Evolutionary conservation across 2,888 invertebrate genomes (phyloP), one percentile per base, ranked within the genome.

Genomic region (Coelopa pilipes): DNA sequence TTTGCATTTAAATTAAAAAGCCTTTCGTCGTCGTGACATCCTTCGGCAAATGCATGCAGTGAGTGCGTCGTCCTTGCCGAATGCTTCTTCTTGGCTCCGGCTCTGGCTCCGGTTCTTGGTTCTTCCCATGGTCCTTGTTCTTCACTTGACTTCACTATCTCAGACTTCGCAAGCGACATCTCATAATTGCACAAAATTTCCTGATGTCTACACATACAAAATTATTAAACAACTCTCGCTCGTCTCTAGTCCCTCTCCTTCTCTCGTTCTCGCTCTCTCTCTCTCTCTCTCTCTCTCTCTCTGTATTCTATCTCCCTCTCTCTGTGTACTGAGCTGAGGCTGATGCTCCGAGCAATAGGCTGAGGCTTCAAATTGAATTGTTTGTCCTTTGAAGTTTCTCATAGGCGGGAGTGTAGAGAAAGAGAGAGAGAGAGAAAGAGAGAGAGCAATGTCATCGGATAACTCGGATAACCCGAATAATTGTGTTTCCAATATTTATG

Each of bases 1-100:
- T 85, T 85, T 85, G 85, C 85, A 85, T 85, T 83, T 85, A 85
- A 85, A 85, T 85, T 85, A 85, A 85, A 84, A 85, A 82, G 19
- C 63, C 65, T 65, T 12, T 24, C 55, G 21, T 55, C 71, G 49
- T 55, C 45, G 47, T 49, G 59, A 60, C 49, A 59, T 49, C 60
- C 55, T 65, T 71, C 34, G 62, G 17, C 21, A 60, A 63, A 21
- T 70, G 71, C 63, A 65, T 55, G 55, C 65, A 45, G 53, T 49
- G 63, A 45, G 53, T 49, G 63, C 60, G 46, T 65, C 47, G 21
- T 65, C 46, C 17, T 65, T 15, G 65, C 34, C 34, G 34, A 34
- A 2, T 34, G 7, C 15, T n/a, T 53, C 5, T 9, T 24, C 21
- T 2, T 53, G 53, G 15, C 53, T 12, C 21, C 21, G 47, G 13